Conservation (phyloP, 2,113 vertebrate genomes). For the Scytalopus superciliaris region DNA sequence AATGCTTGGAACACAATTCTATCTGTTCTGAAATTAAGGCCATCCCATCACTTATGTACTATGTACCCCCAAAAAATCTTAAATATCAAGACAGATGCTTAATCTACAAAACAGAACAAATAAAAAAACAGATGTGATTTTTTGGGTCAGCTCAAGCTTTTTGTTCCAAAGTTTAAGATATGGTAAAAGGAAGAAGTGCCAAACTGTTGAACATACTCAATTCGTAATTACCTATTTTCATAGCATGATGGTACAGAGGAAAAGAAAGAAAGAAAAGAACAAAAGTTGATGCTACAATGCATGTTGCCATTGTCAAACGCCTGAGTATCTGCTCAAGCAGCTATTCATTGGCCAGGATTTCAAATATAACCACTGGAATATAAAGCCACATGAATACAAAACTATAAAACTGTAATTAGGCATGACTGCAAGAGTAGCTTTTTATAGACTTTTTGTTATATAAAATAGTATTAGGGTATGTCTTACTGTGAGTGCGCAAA, state of each 20-base stretch:
- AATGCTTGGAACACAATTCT: background rate
- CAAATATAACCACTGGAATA: background rate
- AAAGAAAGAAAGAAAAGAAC: background rate
- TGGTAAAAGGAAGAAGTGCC: background rate
- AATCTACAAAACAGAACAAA: background rate
- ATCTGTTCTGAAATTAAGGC: background rate
- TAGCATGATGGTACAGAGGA: background rate
- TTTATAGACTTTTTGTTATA: background rate
- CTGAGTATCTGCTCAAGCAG: background rate
- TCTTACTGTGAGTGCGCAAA: constrained; percentile 84
- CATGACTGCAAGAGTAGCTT: background rate
- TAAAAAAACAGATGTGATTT: background rate
- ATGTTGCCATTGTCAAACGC: background rate
- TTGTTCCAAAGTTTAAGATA: background rate
- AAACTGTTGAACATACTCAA: background rate
- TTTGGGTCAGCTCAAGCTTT: background rate
- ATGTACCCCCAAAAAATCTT: background rate
- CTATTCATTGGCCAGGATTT: background rate
- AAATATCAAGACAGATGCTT: background rate
- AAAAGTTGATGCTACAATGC: background rate
- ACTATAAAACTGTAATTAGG: background rate
- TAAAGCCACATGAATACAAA: background rate
- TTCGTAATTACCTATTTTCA: background rate
- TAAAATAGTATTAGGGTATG: background rate
- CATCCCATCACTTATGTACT: background rate